Evolutionary conservation across 2,888 invertebrate genomes (phyloP), one percentile per base, ranked within the genome.

Genomic region (Caenorhabditis drosophilae): DNA sequence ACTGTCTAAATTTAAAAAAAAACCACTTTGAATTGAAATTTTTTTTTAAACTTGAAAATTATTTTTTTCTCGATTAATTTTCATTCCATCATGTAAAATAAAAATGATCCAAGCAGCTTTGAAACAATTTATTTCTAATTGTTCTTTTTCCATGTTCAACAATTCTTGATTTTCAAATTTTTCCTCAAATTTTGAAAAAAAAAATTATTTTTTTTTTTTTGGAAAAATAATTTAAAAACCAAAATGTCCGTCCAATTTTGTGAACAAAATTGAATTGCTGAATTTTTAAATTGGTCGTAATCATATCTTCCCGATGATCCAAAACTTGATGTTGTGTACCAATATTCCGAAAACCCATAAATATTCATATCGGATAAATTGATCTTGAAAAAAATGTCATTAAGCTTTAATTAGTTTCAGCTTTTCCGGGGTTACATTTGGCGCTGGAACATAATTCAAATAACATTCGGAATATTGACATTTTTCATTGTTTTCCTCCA

Each of bases 31-130:
- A 7, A 6, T 41, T 4, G 15, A 6, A 22, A 41, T 15, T 41
- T 41, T 41, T 41, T 20, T 23, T 20, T 20, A 41, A 44, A 67
- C 70, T 47, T 63, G 59, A 38, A 84, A 81, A n/a, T 81, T 56
- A 41, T 76, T 67, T 67, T 84, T 85, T 12, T 64, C 70, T 42
- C 77, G 76, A n/a, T 86, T 85, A 55, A 88, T 85, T 34, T 81
- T 78, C 35, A 87, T 84, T 2, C 87, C 87, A 38, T 85, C 81
- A 73, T 88, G 87, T 16, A 88, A 80, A 16, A 87, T 84, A 15
- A 84, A 79, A 9, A 84, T 77, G 55, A 87, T 78, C 87, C 87
- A 87, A 0, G 87, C 86, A 9, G 86, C 84, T 75, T 88, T 88
- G 80, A 87, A 87, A 77, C 87, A 87, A 75, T 88, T 85, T 34